phyloP scores from a whole-genome alignment of 2,888 invertebrate genomes.

The Melangyna quadrimaculata region DNA sequence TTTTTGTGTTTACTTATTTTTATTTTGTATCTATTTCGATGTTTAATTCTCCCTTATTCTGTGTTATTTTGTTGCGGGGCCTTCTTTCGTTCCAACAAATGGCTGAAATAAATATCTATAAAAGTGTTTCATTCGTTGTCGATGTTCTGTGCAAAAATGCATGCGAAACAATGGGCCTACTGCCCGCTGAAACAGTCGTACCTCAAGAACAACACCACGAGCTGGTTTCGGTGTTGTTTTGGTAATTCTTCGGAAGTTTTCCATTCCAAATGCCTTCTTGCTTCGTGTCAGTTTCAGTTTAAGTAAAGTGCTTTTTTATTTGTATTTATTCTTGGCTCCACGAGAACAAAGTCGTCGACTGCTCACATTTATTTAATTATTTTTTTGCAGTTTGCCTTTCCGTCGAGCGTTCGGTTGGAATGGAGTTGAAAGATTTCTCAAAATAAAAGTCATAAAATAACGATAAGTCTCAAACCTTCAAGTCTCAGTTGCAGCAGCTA shows the following conservation, averaged over 20 bases:
- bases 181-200: conserved; percentile 35
- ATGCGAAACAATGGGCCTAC: conserved; percentile 55
- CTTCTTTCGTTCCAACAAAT: conserved; percentile 17
- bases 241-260: conserved; percentile 44
- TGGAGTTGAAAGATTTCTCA: background rate
- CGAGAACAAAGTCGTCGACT: background rate
- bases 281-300: conserved; percentile 1
- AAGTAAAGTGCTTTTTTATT: conserved; percentile 3
- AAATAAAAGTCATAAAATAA: conserved; percentile 30
- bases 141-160: conserved; percentile 47
- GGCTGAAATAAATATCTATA: conserved; percentile 35
- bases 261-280: conserved; percentile 50
- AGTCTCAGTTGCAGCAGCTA: conserved; percentile 3
- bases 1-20: conserved; percentile 35
- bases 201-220: conserved; percentile 20
- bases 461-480: conserved; percentile 29
- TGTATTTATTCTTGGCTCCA: conserved; percentile 20
- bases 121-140: conserved; percentile 28
- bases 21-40: conserved; percentile 66
- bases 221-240: conserved; percentile 51
- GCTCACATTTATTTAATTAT: conserved; percentile 56
- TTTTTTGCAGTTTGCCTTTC: conserved; percentile 10
- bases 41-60: conserved; percentile 48
- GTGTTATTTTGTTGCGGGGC: conserved; percentile 25
- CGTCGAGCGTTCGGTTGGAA: conserved; percentile 42